phyloP scores from a whole-genome alignment of 2,888 invertebrate genomes.

The Andrena minutula region DNA sequence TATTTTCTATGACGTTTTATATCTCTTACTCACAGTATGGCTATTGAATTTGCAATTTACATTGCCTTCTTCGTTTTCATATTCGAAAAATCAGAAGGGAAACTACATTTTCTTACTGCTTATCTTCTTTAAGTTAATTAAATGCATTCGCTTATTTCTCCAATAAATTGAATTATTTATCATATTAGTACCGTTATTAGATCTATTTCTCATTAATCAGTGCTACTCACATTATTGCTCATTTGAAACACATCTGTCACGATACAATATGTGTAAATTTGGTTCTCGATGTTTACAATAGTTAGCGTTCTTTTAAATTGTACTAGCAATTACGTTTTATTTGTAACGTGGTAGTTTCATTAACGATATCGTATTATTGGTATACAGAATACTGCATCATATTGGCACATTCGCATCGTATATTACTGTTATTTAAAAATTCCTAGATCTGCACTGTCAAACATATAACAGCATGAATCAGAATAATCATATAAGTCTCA shows the following conservation, averaged over 20 bases:
- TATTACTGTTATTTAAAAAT: conserved; percentile 22
- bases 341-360: conserved; percentile 24
- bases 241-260: conserved; percentile 16
- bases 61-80: neutral
- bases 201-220: conserved; percentile 19
- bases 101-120: conserved; percentile 30
- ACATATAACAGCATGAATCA: neutral
- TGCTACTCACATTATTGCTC: conserved; percentile 25
- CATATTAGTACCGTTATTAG: conserved; percentile 42
- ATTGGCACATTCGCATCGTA: conserved; percentile 50
- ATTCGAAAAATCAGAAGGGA: neutral
- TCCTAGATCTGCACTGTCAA: neutral
- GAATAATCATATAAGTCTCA: conserved; percentile 2
- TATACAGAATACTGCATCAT: conserved; percentile 44
- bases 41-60: neutral
- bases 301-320: neutral
- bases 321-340: conserved; percentile 19
- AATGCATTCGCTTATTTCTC: conserved; percentile 51
- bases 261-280: conserved; percentile 17
- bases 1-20: too few species aligned
- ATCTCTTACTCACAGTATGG: too few species aligned
- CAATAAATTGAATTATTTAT: conserved; percentile 26
- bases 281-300: conserved; percentile 1
- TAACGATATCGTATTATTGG: conserved; percentile 24
- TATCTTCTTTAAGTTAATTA: conserved; percentile 55